Base-by-base conservation (phyloP, 2,888 invertebrate species). In the Nebria brevicollis region DNA sequence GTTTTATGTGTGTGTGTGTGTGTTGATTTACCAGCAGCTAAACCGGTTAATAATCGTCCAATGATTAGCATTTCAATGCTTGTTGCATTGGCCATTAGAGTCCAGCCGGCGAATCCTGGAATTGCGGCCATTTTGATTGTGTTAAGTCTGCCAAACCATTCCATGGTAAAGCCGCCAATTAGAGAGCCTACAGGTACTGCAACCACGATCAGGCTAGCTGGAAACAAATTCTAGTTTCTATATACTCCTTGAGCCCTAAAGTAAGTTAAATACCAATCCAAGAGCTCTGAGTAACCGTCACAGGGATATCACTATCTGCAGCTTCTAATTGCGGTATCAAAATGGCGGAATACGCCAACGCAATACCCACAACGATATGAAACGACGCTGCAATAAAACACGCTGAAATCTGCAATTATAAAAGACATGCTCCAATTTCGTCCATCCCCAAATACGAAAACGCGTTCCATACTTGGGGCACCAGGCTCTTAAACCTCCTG, bases 311-410 rank as follows among this genome's bases (percentile, higher is more conserved):
- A 70, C 86, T 87, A 70, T 87, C 86, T 20, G 86, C 82, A 42
- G 85, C 86, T 84, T 89, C 88, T 43, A 92, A 85, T 83, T 91
- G 90, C 54, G 92, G 92, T 82, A 92, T 88, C 79, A 92, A 86
- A 81, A 92, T 91, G 1, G 91, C 92, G 2, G 92, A 92, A 86
- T 90, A 92, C 2, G 92, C 91, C 85, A 93, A 89, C 34, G 91
- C 89, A 20, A 92, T 88, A 4, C 93, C 93, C 26, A 92, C 91
- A n/a, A 90, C 91, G 83, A 93, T 89, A 85, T 92, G 92, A 86
- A 91, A 92, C 34, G 91, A 90, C 2, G 91, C 91, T 2, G 91
- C 90, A 72, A 91, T 88, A 74, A 91, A 87, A 83, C 91, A 90
- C 20, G 92, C 91, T 41, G 89, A 84, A 73, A 92, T 90, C 92